Conservation (phyloP, 2,888 invertebrate species). For the Rhingia campestris region DNA sequence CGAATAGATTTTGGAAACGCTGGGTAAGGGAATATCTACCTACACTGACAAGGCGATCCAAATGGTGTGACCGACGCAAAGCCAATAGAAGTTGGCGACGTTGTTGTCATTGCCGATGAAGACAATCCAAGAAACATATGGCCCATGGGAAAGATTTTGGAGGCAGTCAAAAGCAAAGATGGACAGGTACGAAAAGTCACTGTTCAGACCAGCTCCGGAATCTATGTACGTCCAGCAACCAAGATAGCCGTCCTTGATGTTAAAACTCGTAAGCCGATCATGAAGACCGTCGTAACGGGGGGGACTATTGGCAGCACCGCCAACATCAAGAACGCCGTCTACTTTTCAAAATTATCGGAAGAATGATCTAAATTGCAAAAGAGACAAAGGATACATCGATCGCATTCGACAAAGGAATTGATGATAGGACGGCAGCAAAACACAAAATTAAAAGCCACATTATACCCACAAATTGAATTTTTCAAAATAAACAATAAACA, state of each 20-base stretch:
- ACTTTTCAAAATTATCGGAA: too few relatives aligned
- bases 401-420: too few relatives aligned
- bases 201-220: conserved; percentile 4
- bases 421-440: too few relatives aligned
- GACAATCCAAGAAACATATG: conserved; percentile 33
- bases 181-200: conserved; percentile 20
- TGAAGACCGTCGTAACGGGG: not conserved
- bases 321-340: too few relatives aligned
- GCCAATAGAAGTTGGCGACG: conserved; percentile 48
- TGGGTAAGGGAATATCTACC: conserved; percentile 75
- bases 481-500: too few relatives aligned
- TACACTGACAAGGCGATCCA: conserved; percentile 48
- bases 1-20: conserved; percentile 52
- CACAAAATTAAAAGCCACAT: too few relatives aligned
- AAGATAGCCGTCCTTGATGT: conserved; percentile 20
- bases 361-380: too few relatives aligned
- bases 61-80: conserved; percentile 56
- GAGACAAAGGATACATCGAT: too few relatives aligned
- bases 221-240: conserved; percentile 13
- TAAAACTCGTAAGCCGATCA: not conserved
- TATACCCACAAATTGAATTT: too few relatives aligned
- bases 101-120: conserved; percentile 62
- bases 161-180: conserved; percentile 19
- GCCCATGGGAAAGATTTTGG: conserved; percentile 38
- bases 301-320: not conserved